Evolutionary conservation across 2,113 vertebrate genomes (phyloP).

Genomic region (Semicossyphus pulcher): DNA sequence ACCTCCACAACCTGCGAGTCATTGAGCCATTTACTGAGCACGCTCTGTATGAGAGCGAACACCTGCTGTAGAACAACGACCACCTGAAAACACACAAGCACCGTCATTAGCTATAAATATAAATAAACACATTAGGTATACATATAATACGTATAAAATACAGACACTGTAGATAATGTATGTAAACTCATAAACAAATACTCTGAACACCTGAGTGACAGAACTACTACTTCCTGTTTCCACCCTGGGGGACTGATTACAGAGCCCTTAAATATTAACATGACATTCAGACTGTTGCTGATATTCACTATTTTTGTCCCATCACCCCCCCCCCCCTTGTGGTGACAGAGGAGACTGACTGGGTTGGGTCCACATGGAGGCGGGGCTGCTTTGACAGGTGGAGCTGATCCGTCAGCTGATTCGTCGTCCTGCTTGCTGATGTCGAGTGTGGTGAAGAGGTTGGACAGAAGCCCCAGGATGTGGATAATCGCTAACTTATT

Average conservation of each 20-base stretch:
- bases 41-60: constrained; percentile 98
- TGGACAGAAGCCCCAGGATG: constrained; percentile 97
- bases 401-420: constrained; percentile 86
- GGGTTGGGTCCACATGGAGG: constrained; percentile 95
- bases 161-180: background rate
- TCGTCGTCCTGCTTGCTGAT: constrained; percentile 98
- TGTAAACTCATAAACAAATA: background rate
- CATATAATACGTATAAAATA: no score
- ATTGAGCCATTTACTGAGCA: constrained; percentile 98
- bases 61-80: constrained; percentile 98
- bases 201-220: no score
- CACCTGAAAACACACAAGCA: constrained; percentile 83
- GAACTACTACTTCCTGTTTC: no score
- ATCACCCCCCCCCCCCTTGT: background rate
- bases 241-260: no score
- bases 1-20: constrained; percentile 99
- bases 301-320: background rate
- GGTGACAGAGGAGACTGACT: constrained; percentile 81
- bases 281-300: background rate
- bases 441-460: constrained; percentile 97
- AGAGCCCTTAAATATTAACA: no score
- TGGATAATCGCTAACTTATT: constrained; percentile 99
- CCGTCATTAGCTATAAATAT: no score
- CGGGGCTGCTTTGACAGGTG: constrained; percentile 89
- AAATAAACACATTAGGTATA: no score